Conservation (phyloP, 2,888 invertebrate species). For the Netelia virgata region DNA sequence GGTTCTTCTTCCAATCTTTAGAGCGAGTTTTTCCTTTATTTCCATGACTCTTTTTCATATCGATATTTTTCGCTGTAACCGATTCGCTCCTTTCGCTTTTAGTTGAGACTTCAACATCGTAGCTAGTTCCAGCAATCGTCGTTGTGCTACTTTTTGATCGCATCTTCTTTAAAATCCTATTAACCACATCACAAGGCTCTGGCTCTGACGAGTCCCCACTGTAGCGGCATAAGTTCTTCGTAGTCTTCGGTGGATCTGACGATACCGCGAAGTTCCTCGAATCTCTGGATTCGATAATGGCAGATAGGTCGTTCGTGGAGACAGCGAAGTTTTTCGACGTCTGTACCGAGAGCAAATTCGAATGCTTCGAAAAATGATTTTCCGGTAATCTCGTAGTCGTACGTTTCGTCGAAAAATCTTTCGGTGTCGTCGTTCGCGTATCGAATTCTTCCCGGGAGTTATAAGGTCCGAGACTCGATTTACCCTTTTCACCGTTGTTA, state of each 20-base stretch:
- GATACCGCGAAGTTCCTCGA: not conserved
- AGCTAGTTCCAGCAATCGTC: not conserved
- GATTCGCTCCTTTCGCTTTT: slow-evolving; percentile 16
- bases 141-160: not conserved
- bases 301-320: not conserved
- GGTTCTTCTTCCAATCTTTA: slow-evolving; percentile 27
- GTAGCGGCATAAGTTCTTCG: not conserved
- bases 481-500: not conserved
- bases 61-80: too few relatives aligned
- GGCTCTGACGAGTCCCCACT: not conserved
- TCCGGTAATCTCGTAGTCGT: not conserved
- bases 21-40: not conserved
- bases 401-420: not conserved
- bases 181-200: not conserved
- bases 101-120: not conserved
- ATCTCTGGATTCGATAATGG: not conserved
- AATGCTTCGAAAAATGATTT: not conserved
- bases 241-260: not conserved
- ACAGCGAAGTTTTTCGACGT: not conserved
- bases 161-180: slow-evolving; percentile 6
- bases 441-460: not conserved
- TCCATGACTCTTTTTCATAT: not conserved
- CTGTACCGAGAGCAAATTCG: not conserved
- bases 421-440: not conserved
- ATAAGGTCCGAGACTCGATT: not conserved